Base-by-base conservation (phyloP, 2,797 vertebrate species). In the Manis pentadactyla region DNA sequence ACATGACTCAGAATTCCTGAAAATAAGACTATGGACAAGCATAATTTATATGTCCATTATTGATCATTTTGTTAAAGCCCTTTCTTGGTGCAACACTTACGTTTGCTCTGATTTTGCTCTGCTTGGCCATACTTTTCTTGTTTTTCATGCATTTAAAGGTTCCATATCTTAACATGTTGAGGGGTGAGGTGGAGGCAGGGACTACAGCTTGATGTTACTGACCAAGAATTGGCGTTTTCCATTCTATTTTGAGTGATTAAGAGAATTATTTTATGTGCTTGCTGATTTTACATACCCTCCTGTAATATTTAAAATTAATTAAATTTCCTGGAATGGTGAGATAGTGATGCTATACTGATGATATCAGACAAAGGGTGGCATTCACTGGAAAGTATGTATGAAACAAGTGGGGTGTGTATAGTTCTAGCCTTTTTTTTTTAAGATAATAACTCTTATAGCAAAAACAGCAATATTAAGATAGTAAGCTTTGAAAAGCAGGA, bases 1-100 rank as follows among this genome's bases (percentile, higher is more conserved):
- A 57, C 51, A 1, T 61, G 66, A 96, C 61, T 95, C 77, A 34
- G 46, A 89, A 93, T 88, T 96, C 87, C 87, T 96, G 81, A 95
- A 97, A 96, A 94, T 84, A 42, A 96, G 74, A 91, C 64, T 63
- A 23, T 23, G 5, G 51, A 84, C 29, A 78, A 71, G 51, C 25
- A 39, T 63, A 84, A 55, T 49, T 31, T 34, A 25, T 53, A 46
- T 73, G 73, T 53, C 17, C 29, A 14, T 85, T 85, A 95, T 46
- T 21, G 63, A 94, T 90, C 5, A 4, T 37, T 95, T 96, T 69
- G 34, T 77, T 59, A 11, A 90, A 89, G 71, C 19, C 25, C 10
- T 75, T 63, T 79, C 71, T 85, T 59, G 55, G 73, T 7, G 3
- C 61, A 73, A 42, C 25, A 55, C 19, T 78, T 81, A 49, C 19